Conservation (phyloP, 2,888 invertebrate genomes). For the Deladenus siricidicola region DNA sequence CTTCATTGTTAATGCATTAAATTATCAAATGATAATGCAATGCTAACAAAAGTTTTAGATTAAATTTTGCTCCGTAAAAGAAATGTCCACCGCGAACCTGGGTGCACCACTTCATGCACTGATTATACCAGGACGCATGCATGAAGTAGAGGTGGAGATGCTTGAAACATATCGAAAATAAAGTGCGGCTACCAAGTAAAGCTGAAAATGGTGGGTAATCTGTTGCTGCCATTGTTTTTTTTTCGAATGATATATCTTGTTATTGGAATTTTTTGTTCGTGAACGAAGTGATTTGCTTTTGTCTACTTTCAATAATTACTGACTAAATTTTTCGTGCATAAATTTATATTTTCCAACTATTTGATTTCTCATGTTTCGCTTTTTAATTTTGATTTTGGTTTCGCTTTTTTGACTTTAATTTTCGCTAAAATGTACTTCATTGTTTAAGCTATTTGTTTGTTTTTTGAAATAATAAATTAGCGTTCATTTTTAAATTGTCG, state of each 20-base stretch:
- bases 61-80: constrained; percentile 65
- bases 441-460: too few species aligned
- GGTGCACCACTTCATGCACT: constrained; percentile 89
- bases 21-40: neutral
- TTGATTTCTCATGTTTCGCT: too few species aligned
- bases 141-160: constrained; percentile 85
- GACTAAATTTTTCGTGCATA: too few species aligned
- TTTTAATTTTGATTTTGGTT: neutral
- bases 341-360: too few species aligned
- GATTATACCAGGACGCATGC: constrained; percentile 72
- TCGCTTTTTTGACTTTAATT: neutral
- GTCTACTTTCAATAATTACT: neutral
- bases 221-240: too few species aligned
- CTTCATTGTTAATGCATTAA: neutral
- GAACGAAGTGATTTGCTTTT: too few species aligned
- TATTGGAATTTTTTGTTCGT: too few species aligned
- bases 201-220: too few species aligned
- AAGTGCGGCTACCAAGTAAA: too few species aligned
- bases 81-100: constrained; percentile 68
- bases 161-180: constrained; percentile 56
- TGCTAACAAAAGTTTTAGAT: constrained; percentile 59
- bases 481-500: too few species aligned
- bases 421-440: neutral
- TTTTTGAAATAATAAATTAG: too few species aligned
- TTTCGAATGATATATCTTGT: neutral